Evolutionary conservation across 2,888 invertebrate species (phyloP), one percentile per base, ranked within the genome.

Genomic region (Andrena bucephala): DNA sequence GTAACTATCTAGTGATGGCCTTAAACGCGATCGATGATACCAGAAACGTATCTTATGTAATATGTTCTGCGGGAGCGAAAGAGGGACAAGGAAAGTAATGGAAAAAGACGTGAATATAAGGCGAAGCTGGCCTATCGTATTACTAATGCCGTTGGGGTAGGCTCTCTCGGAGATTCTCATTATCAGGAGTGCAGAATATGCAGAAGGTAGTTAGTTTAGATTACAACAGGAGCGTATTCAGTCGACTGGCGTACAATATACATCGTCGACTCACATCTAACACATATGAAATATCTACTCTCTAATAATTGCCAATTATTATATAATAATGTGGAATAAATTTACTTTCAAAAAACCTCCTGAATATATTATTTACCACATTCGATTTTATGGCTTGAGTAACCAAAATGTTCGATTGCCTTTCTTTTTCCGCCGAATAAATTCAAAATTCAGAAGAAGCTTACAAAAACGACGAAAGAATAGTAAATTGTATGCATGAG

Each of bases 111-210:
- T 27, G 79, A 81, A 74, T 70, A 60, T 60, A 77, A 80, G 71
- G 62, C 59, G 42, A 62, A 60, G 65, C 27, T 65, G 48, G 60
- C 72, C 77, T 81, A 79, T 76, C 81, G 62, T 68, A 69, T 84
- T 79, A 83, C 82, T 78, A 74, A 70, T 83, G 84, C 84, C 85
- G 86, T 91, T 92, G 87, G 86, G 90, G 89, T 90, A 92, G 91
- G 90, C 91, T 92, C 92, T 91, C 88, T 81, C 87, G 80, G 90
- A 90, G 91, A 90, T 89, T 89, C 88, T 83, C 33, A 20, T 57
- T 50, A 90, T 69, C 88, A 87, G 92, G 91, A 83, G 79, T 81
- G 36, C 88, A 92, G 89, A 80, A 85, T 42, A n/a, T 8, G 57
- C 65, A 74, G 83, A 72, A 85, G 52, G 71, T 66, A 29, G 29